Conservation (phyloP, 2,888 invertebrate genomes). For the Lamellibrachia satsuma region DNA sequence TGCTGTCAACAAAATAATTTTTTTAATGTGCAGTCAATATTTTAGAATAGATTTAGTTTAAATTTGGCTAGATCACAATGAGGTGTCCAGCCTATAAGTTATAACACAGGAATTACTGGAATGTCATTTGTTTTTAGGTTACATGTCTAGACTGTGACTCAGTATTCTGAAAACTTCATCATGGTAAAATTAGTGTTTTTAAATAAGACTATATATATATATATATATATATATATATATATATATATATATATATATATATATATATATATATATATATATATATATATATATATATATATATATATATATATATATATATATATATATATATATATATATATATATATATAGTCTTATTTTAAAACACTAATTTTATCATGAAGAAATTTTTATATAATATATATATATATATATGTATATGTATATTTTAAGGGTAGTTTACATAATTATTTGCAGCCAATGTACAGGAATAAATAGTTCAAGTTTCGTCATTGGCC, state of each 20-base stretch:
- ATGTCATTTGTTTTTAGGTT: too few species aligned
- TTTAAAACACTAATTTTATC: background rate
- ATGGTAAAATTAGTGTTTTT: too few species aligned
- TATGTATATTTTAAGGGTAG: background rate
- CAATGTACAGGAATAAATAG: background rate
- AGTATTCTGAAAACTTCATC: too few species aligned
- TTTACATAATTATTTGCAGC: background rate
- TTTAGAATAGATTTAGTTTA: too few species aligned
- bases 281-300: conserved; percentile 14
- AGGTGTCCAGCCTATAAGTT: too few species aligned
- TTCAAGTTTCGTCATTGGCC: background rate
- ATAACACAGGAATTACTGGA: too few species aligned
- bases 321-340: conserved; percentile 19
- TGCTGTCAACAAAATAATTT: too few species aligned
- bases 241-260: conserved; percentile 19
- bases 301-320: background rate
- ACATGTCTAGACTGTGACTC: too few species aligned
- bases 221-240: conserved; percentile 17
- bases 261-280: conserved; percentile 19
- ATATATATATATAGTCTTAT: background rate
- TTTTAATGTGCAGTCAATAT: too few species aligned
- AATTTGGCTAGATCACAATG: too few species aligned
- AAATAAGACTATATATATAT: background rate
- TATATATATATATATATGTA: background rate
- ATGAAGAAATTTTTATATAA: background rate